Conservation (phyloP, 2,888 invertebrate genomes). For the Drosophila melanocephala region DNA sequence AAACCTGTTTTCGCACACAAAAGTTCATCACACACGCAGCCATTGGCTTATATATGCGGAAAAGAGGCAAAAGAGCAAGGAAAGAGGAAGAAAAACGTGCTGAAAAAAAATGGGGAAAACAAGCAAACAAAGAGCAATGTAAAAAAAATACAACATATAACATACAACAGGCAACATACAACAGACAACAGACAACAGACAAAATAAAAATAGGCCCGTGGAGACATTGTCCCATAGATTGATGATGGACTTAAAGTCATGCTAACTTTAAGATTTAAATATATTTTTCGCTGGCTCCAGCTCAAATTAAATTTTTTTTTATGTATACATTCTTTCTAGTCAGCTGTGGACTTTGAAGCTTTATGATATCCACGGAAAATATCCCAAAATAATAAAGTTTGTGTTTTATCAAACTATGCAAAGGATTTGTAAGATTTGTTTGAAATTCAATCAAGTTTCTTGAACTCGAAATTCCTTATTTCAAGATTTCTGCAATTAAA, state of each 20-base stretch:
- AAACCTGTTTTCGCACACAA: conserved; percentile 71
- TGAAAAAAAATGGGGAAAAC: conserved; percentile 31
- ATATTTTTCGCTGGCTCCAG: neutral
- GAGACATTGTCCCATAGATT: neutral
- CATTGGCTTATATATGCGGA: conserved; percentile 4
- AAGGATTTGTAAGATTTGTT: neutral
- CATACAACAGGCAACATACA: neutral
- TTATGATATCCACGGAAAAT: neutral
- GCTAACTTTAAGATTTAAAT: neutral
- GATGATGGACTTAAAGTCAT: neutral
- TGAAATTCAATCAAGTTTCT: neutral
- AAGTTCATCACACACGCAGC: conserved; percentile 54
- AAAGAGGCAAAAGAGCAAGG: neutral
- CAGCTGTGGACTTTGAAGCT: neutral
- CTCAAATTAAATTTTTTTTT: neutral
- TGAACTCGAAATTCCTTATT: neutral
- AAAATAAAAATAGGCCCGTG: neutral
- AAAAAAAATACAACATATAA: neutral
- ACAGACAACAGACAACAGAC: neutral
- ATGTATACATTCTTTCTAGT: neutral
- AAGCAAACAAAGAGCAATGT: conserved; percentile 13
- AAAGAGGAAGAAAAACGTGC: conserved; percentile 1
- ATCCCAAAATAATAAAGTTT: neutral
- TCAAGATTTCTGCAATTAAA: neutral
- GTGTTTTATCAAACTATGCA: too few species aligned